Percentiles rank a stretch among this genome's conserved stretches.
Evolutionary conservation across 2,888 invertebrate genomes (phyloP).

Genomic region (Lycaena phlaeas): DNA sequence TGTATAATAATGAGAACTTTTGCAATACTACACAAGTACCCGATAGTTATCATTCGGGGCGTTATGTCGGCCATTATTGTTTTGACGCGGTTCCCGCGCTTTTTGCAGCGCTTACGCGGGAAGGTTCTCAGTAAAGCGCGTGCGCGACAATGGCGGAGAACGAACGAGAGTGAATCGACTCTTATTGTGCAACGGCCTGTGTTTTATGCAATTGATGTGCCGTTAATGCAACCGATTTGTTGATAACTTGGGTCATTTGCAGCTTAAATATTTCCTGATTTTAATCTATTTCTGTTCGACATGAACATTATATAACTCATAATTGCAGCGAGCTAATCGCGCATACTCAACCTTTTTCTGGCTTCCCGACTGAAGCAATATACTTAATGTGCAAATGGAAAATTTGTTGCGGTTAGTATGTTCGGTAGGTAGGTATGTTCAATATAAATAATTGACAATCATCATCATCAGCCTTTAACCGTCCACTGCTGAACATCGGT

Average conservation of each 20-base stretch:
- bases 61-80: conserved; percentile 68
- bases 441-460: too few relatives aligned
- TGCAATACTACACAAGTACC: conserved; percentile 46
- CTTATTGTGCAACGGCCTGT: conserved; percentile 53
- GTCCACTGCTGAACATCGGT: too few relatives aligned
- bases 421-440: too few relatives aligned
- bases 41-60: conserved; percentile 62
- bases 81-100: conserved; percentile 62
- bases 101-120: conserved; percentile 65
- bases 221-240: conserved; percentile 52
- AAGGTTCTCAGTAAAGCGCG: conserved; percentile 68
- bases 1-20: conserved; percentile 47
- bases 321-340: too few relatives aligned
- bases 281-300: conserved; percentile 19
- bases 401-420: too few relatives aligned
- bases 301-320: conserved; percentile 7
- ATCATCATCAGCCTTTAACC: too few relatives aligned
- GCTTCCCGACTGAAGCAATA: too few relatives aligned
- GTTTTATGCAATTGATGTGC: conserved; percentile 60
- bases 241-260: conserved; percentile 43
- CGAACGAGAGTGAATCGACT: conserved; percentile 63
- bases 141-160: conserved; percentile 62
- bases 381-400: too few relatives aligned
- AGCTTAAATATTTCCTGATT: conserved; percentile 32
- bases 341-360: too few relatives aligned